Evolutionary conservation across 1,140 invertebrate genomes (phyloP).

Genomic region (Riptortus pedestris): DNA sequence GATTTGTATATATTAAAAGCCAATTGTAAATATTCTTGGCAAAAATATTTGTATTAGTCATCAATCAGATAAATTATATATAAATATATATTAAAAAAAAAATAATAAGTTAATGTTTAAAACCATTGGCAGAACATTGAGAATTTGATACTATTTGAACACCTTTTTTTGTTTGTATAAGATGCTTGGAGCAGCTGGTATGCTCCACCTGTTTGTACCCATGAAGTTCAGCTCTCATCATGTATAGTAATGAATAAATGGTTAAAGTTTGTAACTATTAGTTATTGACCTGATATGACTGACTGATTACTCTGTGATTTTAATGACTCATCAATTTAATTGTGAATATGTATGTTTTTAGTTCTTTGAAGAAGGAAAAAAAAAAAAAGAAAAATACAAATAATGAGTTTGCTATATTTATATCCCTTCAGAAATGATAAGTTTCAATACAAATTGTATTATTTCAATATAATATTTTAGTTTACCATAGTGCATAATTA

Average conservation of each 20-base stretch:
- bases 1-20: constrained; percentile 6
- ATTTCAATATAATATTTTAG: too few relatives aligned
- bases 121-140: constrained; percentile 11
- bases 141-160: not conserved
- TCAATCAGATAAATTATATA: constrained; percentile 8
- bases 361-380: too few relatives aligned
- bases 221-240: not conserved
- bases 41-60: constrained; percentile 18
- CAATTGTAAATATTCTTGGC: constrained; percentile 9
- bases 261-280: constrained; percentile 11
- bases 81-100: not conserved
- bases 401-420: too few relatives aligned
- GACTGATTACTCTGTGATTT: constrained; percentile 22
- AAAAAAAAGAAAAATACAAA: too few relatives aligned
- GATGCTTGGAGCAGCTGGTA: not conserved
- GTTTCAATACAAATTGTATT: too few relatives aligned
- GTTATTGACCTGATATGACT: constrained; percentile 17
- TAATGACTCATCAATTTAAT: constrained; percentile 2
- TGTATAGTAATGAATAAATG: not conserved
- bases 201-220: not conserved
- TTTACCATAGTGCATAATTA: too few relatives aligned
- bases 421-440: too few relatives aligned
- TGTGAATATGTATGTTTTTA: not conserved
- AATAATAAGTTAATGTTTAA: not conserved
- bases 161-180: not conserved